Base-by-base conservation (phyloP, 2,797 vertebrate genomes). In the Ambastaia sidthimunki region DNA sequence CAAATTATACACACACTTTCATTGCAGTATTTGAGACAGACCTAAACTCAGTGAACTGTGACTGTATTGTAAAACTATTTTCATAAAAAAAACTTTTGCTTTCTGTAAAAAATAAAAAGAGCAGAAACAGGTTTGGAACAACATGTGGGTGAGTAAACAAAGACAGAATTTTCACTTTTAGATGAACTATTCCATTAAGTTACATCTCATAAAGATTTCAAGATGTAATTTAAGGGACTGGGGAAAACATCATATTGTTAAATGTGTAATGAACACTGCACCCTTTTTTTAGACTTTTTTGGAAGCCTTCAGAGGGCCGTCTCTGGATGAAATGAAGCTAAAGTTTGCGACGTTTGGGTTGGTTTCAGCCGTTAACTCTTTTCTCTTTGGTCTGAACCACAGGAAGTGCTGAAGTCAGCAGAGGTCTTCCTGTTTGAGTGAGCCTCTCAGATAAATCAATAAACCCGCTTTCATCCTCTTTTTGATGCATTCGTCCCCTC, bases 391-490 rank as follows among this genome's bases (percentile, higher is more conserved):
- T 80, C 85, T 83, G 50, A 76, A 84, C 63, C 28, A 47, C 73
- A 81, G 78, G 81, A 89, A 87, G 80, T 81, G 87, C 87, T 86
- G 86, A 84, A 84, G 84, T 87, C 85, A 83, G 87, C 87, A 85
- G 77, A 80, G 67, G 74, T 84, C 71, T 59, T 76, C 80, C 71
- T 81, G 71, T 86, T 85, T 83, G 84, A 87, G 74, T 82, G 75
- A 82, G 82, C 74, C 82, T 82, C 86, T 86, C 85, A 85, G 84
- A 89, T 89, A 86, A 86, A 89, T 89, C 87, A 81, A 89, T 89
- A 82, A 65, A 72, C 68, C 83, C 65, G 67, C 77, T 82, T 80
- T 82, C 74, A 70, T 23, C 75, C 76, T 62, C 83, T 84, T 84
- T 80, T 68, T 74, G 75, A 83, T 83, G 78, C 71, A 80, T 82